Conservation (phyloP, 2,113 vertebrate genomes). For the Okapia johnstoni region DNA sequence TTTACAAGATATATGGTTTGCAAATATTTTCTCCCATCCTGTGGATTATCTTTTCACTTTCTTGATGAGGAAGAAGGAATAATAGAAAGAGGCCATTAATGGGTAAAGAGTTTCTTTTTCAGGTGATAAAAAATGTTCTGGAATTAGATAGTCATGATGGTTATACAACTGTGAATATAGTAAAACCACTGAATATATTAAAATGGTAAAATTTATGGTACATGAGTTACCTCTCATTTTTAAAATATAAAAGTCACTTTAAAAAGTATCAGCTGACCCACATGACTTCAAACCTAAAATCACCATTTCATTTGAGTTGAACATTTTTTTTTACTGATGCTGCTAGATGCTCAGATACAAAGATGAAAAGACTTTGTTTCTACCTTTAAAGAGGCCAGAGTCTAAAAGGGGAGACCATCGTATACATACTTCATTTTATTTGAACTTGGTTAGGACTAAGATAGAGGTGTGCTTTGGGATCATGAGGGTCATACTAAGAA, state of each 20-base stretch:
- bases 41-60: neutral
- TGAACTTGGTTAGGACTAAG: neutral
- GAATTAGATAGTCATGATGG: neutral
- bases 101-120: neutral
- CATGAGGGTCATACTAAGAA: neutral
- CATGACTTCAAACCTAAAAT: slow-evolving; percentile 10
- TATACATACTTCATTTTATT: neutral
- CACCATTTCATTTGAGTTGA: slow-evolving; percentile 24
- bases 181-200: neutral
- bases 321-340: neutral
- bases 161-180: neutral
- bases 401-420: neutral
- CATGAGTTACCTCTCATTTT: neutral
- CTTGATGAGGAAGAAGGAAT: neutral
- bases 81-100: neutral
- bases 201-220: neutral
- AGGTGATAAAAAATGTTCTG: neutral
- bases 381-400: neutral
- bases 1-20: neutral
- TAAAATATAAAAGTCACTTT: slow-evolving; percentile 11
- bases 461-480: neutral
- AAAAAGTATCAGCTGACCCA: neutral
- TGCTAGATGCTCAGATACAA: neutral
- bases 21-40: slow-evolving; percentile 2
- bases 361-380: slow-evolving; percentile 1